Evolutionary conservation across 2,888 invertebrate species (phyloP).

Genomic region (Epinotia ramella): DNA sequence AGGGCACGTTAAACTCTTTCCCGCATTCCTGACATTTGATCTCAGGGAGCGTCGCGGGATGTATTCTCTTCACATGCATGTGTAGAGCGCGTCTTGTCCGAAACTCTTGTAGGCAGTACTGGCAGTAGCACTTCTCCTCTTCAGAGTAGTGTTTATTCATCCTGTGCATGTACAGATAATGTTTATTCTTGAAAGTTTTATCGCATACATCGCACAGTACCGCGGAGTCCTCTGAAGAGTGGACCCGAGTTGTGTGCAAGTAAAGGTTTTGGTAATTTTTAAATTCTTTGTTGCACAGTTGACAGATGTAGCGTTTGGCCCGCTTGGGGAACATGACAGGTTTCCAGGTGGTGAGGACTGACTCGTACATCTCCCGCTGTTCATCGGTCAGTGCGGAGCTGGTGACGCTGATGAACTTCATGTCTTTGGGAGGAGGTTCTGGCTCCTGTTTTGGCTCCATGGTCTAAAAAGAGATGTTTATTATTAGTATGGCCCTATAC

Average conservation of each 20-base stretch:
- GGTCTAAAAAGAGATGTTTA: conserved; percentile 32
- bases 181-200: conserved; percentile 79
- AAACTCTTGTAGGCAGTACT: conserved; percentile 78
- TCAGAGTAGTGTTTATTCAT: conserved; percentile 83
- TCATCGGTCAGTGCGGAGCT: conserved; percentile 46
- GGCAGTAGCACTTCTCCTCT: conserved; percentile 74
- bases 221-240: conserved; percentile 75
- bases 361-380: conserved; percentile 49
- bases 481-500: conserved; percentile 18
- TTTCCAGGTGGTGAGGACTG: conserved; percentile 47
- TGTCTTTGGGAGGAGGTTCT: conserved; percentile 37
- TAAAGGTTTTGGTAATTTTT: conserved; percentile 79
- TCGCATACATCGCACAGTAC: conserved; percentile 77
- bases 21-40: conserved; percentile 76
- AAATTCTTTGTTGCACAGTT: conserved; percentile 76
- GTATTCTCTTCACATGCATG: conserved; percentile 75
- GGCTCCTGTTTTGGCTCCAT: conserved; percentile 35
- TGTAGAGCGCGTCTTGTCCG: conserved; percentile 72
- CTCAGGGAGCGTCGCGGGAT: conserved; percentile 74
- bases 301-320: conserved; percentile 72
- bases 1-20: conserved; percentile 73
- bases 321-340: conserved; percentile 66
- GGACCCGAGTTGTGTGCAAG: conserved; percentile 75
- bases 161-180: conserved; percentile 79
- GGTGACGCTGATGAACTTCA: conserved; percentile 46